phyloP scores from a whole-genome alignment of 2,888 invertebrate genomes.

The Charanyca ferruginea region DNA sequence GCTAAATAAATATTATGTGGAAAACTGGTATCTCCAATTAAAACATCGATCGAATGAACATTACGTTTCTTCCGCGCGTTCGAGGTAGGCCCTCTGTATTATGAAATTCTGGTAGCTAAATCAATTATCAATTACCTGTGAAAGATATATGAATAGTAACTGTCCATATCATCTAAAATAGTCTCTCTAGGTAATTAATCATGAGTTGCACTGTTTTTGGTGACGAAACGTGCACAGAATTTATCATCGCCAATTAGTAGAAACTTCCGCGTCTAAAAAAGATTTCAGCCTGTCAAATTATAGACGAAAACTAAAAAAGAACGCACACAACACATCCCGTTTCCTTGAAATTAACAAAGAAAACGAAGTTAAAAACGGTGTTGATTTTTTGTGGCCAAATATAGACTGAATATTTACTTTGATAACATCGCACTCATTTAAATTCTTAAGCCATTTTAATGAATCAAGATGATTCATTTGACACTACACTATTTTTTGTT shows the following conservation, averaged over 20 bases:
- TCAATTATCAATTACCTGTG: slow-evolving; percentile 48
- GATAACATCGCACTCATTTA: slow-evolving; percentile 58
- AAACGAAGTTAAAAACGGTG: slow-evolving; percentile 48
- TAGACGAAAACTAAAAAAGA: slow-evolving; percentile 70
- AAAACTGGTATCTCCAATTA: not conserved
- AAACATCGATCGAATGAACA: not conserved
- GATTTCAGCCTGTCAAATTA: slow-evolving; percentile 71
- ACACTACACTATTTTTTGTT: slow-evolving; percentile 11
- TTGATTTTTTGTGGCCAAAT: slow-evolving; percentile 48
- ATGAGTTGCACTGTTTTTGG: slow-evolving; percentile 60
- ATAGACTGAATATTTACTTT: slow-evolving; percentile 44
- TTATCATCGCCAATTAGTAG: slow-evolving; percentile 83
- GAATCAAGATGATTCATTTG: slow-evolving; percentile 52
- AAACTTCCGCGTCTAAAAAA: slow-evolving; percentile 81
- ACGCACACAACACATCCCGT: slow-evolving; percentile 62
- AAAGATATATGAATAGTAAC: slow-evolving; percentile 51
- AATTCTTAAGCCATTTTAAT: slow-evolving; percentile 47
- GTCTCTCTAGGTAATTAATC: slow-evolving; percentile 54
- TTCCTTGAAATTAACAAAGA: slow-evolving; percentile 68
- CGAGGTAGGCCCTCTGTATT: slow-evolving; percentile 1
- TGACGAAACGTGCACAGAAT: slow-evolving; percentile 75
- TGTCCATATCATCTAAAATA: slow-evolving; percentile 47
- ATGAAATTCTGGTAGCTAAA: slow-evolving; percentile 48
- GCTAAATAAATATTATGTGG: not conserved
- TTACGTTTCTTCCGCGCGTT: not conserved